Conservation (phyloP, 2,113 vertebrate species). For the Mesoclemmys tuberculata region DNA sequence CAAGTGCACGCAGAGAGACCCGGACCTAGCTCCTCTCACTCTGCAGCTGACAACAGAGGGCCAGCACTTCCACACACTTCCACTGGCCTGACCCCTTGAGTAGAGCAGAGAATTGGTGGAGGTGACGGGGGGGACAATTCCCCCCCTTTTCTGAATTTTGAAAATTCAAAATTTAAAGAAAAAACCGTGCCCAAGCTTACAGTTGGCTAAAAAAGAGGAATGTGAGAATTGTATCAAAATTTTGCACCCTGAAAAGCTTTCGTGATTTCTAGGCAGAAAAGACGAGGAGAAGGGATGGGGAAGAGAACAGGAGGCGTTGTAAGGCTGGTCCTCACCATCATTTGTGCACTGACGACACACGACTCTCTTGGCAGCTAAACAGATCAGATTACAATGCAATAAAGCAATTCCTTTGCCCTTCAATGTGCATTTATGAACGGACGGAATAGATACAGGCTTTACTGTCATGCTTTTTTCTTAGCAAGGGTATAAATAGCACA, state of each 20-base stretch:
- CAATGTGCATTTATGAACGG: not conserved
- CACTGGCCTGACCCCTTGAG: not conserved
- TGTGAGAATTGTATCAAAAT: not conserved
- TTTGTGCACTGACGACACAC: not conserved
- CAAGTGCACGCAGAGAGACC: not conserved
- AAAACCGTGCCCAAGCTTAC: not conserved
- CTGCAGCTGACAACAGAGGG: not conserved
- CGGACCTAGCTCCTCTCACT: not conserved
- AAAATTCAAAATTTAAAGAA: too few relatives aligned
- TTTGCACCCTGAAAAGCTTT: not conserved
- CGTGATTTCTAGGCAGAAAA: not conserved
- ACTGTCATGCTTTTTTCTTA: not conserved
- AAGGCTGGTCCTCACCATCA: not conserved
- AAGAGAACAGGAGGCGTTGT: too few relatives aligned
- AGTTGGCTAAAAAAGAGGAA: not conserved
- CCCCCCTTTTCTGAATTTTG: not conserved
- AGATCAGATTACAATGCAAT: not conserved
- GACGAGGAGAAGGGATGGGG: not conserved
- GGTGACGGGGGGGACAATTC: not conserved
- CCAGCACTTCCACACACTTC: not conserved
- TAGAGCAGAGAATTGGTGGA: not conserved
- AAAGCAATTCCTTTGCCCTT: accelerated
- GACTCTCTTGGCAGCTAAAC: not conserved
- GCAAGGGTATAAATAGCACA: conserved; percentile 13
- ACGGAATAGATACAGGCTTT: not conserved